Conservation (phyloP, 2,888 invertebrate species). For the Drosophila helvetica region DNA sequence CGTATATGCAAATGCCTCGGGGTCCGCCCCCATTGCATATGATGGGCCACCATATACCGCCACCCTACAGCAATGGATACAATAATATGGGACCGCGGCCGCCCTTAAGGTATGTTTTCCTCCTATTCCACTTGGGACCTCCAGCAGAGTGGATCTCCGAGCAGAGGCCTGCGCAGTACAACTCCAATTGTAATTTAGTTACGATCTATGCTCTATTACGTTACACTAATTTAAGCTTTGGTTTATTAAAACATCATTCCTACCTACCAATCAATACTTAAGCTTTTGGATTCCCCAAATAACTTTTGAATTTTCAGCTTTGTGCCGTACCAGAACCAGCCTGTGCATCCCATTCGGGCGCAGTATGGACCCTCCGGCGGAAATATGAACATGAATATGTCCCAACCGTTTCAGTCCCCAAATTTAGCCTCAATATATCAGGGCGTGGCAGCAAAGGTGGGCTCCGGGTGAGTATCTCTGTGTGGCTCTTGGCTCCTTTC, state of each 20-base stretch:
- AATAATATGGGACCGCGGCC: conserved; percentile 60
- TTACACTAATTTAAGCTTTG: conserved; percentile 32
- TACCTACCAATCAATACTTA: conserved; percentile 18
- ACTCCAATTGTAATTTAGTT: conserved; percentile 17
- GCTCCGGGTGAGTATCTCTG: conserved; percentile 76
- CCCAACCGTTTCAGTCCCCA: conserved; percentile 67
- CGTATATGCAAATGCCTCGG: conserved; percentile 62
- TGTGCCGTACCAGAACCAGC: conserved; percentile 61
- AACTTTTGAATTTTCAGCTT: conserved; percentile 48
- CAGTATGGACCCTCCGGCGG: conserved; percentile 58
- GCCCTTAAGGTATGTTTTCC: conserved; percentile 55
- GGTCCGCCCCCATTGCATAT: conserved; percentile 52
- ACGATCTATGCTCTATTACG: conserved; percentile 17
- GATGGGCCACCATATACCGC: conserved; percentile 52
- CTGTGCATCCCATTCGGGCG: conserved; percentile 62
- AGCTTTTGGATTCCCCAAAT: conserved; percentile 20
- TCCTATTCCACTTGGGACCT: conserved; percentile 17
- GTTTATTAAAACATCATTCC: conserved; percentile 35
- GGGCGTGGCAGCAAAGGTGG: conserved; percentile 83
- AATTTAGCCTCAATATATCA: conserved; percentile 82
- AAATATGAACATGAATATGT: conserved; percentile 58
- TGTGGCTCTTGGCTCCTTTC: not conserved
- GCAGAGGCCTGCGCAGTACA: not conserved
- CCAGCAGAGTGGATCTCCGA: conserved; percentile 10
- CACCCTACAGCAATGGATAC: conserved; percentile 65